Percentiles rank a stretch among this genome's conserved stretches.
phyloP scores from a whole-genome alignment of 2,797 vertebrate genomes.

The Momotus momota region DNA sequence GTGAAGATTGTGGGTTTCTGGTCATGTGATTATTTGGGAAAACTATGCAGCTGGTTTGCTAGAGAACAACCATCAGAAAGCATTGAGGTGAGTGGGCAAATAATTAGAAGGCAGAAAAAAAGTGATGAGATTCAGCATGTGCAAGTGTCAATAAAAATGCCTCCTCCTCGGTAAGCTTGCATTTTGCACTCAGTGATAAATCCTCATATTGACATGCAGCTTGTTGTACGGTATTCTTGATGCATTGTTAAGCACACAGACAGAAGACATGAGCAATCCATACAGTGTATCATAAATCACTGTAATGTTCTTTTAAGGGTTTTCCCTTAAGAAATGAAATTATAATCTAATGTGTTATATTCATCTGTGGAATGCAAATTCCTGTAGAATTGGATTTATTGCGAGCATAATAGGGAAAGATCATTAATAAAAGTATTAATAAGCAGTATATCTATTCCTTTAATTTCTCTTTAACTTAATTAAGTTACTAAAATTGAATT shows the following conservation, averaged over 20 bases:
- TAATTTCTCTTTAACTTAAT: background rate
- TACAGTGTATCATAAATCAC: background rate
- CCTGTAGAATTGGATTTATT: background rate
- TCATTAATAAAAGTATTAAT: background rate
- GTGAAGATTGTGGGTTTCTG: background rate
- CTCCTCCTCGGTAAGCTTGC: background rate
- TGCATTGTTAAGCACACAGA: background rate
- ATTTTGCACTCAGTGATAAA: background rate
- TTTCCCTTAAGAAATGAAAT: background rate
- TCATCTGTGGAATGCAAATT: constrained; percentile 2
- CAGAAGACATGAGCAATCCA: background rate
- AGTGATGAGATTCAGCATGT: background rate
- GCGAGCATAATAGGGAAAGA: background rate
- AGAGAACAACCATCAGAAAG: background rate
- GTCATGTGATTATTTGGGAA: background rate
- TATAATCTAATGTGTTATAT: background rate
- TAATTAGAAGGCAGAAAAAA: background rate
- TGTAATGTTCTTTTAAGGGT: background rate
- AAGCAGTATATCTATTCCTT: background rate
- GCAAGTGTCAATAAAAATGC: background rate
- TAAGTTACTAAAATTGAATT: background rate
- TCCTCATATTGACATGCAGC: background rate
- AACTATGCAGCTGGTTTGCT: background rate
- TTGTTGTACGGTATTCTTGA: background rate
- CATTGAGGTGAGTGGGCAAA: background rate